Conservation (phyloP, 2,113 vertebrate genomes). For the Anarrhichthys ocellatus region DNA sequence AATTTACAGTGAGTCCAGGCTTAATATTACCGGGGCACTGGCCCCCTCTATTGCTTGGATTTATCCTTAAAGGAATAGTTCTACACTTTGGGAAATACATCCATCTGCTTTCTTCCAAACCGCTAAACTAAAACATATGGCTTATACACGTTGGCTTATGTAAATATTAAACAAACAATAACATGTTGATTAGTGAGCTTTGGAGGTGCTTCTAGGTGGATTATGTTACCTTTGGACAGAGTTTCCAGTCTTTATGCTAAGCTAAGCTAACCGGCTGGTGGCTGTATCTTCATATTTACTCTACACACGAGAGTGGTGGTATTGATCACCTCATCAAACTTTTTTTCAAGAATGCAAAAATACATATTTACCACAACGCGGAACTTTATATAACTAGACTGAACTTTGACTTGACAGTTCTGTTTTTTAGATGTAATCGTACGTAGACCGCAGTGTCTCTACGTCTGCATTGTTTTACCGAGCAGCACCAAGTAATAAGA, state of each 20-base stretch:
- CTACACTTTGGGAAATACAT: neutral
- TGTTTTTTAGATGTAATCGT: neutral
- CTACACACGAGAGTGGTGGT: neutral
- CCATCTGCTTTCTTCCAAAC: neutral
- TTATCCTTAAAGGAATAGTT: neutral
- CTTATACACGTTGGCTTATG: neutral
- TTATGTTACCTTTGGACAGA: neutral
- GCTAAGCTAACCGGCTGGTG: neutral
- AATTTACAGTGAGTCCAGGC: too few relatives aligned
- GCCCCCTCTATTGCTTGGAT: neutral
- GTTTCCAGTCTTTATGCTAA: neutral
- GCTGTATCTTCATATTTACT: neutral
- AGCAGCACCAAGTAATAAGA: neutral
- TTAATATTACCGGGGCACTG: too few relatives aligned
- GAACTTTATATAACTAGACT: neutral
- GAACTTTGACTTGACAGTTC: neutral
- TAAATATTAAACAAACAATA: neutral
- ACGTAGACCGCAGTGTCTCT: neutral
- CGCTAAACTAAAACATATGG: neutral
- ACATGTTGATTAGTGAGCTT: neutral
- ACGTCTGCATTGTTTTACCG: neutral
- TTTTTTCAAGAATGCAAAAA: neutral
- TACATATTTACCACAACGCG: neutral
- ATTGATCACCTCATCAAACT: neutral
- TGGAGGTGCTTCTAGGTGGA: neutral